Percentiles rank a stretch among this genome's conserved stretches.
These are phyloP conservation scores for Onychomys arenicola DNA, from an alignment of 2,797 vertebrate species.

Conservation along the genomic window DNA sequence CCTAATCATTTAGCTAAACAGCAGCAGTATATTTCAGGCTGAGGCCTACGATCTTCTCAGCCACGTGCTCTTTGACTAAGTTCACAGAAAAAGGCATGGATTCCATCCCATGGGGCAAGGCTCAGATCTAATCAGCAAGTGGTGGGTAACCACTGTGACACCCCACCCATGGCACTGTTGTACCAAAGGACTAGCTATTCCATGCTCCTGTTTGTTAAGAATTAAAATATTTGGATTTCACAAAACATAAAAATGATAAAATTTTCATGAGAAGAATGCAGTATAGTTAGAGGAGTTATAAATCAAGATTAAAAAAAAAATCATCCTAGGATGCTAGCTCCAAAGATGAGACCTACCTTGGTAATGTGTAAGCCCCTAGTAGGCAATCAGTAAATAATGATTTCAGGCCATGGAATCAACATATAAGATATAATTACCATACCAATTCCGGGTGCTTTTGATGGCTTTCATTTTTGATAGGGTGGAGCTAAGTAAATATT, in stretches of 20 bases:
- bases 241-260: neutral
- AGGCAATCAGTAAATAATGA: neutral
- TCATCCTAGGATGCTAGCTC: neutral
- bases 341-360: constrained; percentile 4
- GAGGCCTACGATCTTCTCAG: neutral
- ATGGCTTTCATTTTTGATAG: neutral
- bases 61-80: neutral
- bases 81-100: neutral
- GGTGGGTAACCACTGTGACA: neutral
- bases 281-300: constrained; percentile 3
- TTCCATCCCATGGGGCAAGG: neutral
- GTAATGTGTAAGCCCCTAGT: neutral
- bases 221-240: neutral
- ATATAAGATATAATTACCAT: neutral
- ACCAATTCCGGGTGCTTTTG: neutral
- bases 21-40: neutral
- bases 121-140: neutral
- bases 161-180: neutral
- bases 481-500: neutral
- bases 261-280: neutral
- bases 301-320: neutral
- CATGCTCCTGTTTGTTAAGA: neutral
- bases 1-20: neutral
- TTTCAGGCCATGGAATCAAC: neutral
- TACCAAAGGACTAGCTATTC: neutral